A percentile compares a stretch with the other conserved stretches of the same genome.
Conservation (phyloP, 2,888 invertebrate genomes). For the Cheilosia grossa region DNA sequence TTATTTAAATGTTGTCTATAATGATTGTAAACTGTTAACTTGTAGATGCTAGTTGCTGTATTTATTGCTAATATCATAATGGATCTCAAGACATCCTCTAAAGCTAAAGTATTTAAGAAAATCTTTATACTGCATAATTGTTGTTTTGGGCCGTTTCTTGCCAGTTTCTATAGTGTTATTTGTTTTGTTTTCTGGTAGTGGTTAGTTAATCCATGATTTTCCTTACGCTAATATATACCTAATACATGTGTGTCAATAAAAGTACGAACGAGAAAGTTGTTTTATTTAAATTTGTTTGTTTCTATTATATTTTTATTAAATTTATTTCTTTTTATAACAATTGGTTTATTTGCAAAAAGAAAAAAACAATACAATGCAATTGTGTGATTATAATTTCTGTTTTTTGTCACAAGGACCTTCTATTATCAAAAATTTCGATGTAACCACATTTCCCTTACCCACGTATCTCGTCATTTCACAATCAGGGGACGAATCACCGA, state of each 20-base stretch:
- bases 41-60: neutral
- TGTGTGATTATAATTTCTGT: slow-evolving; percentile 40
- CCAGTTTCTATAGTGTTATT: neutral
- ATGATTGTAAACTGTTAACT: neutral
- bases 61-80: neutral
- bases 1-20: slow-evolving; percentile 10
- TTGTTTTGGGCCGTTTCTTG: slow-evolving; percentile 1
- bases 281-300: slow-evolving; percentile 11
- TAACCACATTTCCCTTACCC: no score
- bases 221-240: slow-evolving; percentile 22
- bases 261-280: neutral
- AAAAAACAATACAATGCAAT: slow-evolving; percentile 45
- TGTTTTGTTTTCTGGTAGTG: slow-evolving; percentile 6
- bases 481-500: no score
- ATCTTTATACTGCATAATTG: neutral
- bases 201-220: slow-evolving; percentile 30
- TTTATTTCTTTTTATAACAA: slow-evolving; percentile 15
- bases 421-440: no score
- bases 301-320: slow-evolving; percentile 19
- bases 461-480: no score
- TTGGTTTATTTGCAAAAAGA: slow-evolving; percentile 18
- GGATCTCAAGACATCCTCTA: no score
- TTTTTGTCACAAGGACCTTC: no score
- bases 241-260: slow-evolving; percentile 38
- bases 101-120: neutral